Base-by-base conservation (phyloP, 2,888 invertebrate species). In the Pyralis farinalis region DNA sequence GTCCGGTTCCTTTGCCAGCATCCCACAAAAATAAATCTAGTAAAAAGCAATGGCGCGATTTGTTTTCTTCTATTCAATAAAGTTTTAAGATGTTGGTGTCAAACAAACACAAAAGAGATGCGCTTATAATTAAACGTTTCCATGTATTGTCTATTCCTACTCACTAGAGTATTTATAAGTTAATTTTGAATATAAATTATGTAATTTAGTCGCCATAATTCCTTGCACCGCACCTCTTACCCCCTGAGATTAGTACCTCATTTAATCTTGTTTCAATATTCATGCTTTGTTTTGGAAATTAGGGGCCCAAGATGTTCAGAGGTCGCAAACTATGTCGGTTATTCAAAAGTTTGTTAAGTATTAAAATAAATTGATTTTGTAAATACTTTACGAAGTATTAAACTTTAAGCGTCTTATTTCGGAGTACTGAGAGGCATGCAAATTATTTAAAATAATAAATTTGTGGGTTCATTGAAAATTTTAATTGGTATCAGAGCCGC, bases 231-330 rank as follows among this genome's bases (percentile, higher is more conserved):
- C 39, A 46, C 46, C 44, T n/a, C n/a, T 43, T 46, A 53, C 53
- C 63, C 45, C 33, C n/a, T 43, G 63, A 67, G 68, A 74, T 73
- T 63, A 71, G 64, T 49, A 55, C 51, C 58, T 65, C 60, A 63
- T 68, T 71, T 65, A 64, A 63, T 46, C 58, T 52, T 49, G 46
- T 61, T 68, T 73, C 64, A 77, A 78, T 77, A 77, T 78, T 77
- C 74, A 77, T 77, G 67, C 52, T 57, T 53, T 61, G 63, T 53
- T 65, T 57, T 35, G 42, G 45, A 44, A 58, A 62, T 54, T 58
- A 50, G 42, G 47, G 40, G 42, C 43, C 51, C 44, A 52, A 50
- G 51, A 49, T 44, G 50, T 50, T 46, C 40, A 37, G 30, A 39
- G 39, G 43, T 12, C 25, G 12, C 16, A 21, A 39, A 39, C 39